Conservation (phyloP, 2,113 vertebrate species). For the Zootoca vivipara region DNA sequence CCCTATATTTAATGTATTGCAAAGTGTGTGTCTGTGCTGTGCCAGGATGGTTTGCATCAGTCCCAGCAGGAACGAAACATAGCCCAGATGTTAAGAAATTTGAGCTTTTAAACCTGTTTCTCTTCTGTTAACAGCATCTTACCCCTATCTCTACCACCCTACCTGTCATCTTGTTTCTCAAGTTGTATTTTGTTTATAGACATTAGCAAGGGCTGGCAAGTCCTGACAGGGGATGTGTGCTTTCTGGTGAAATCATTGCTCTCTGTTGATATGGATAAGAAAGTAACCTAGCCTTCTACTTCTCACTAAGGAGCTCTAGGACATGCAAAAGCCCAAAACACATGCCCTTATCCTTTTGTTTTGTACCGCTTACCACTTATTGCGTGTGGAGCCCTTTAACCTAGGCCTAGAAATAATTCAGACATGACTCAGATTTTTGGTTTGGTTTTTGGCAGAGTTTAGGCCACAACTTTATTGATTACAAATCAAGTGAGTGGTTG, state of each 20-base stretch:
- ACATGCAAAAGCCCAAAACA: too few relatives aligned
- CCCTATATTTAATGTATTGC: neutral
- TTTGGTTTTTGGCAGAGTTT: too few relatives aligned
- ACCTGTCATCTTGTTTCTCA: neutral
- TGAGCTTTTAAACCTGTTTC: neutral
- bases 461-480: too few relatives aligned
- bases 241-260: neutral
- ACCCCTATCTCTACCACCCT: neutral
- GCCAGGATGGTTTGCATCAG: neutral
- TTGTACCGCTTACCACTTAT: too few relatives aligned
- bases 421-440: too few relatives aligned
- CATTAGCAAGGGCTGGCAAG: neutral
- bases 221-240: neutral
- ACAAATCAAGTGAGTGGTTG: too few relatives aligned
- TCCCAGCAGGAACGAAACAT: neutral
- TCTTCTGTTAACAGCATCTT: neutral
- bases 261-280: neutral
- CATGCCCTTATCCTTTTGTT: too few relatives aligned
- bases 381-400: too few relatives aligned
- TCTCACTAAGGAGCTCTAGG: neutral
- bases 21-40: neutral
- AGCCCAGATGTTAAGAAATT: neutral
- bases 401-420: too few relatives aligned
- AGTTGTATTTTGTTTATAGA: neutral
- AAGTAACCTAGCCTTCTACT: neutral